Evolutionary conservation across 2,797 vertebrate genomes (phyloP).

Genomic region (Triplophysa yarkandensis): DNA sequence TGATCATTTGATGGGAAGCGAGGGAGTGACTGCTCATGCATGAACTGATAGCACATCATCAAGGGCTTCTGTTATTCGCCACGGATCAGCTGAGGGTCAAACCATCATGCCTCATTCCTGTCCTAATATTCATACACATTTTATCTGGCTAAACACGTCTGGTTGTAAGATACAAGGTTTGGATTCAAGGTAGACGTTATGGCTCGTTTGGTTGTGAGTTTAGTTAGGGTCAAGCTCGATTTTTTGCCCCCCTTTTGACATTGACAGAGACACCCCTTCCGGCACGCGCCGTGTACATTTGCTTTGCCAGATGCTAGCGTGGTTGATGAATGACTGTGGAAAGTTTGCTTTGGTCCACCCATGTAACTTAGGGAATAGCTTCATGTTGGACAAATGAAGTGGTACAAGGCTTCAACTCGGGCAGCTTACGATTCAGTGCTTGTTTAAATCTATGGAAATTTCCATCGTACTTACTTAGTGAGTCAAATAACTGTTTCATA

Average conservation of each 20-base stretch:
- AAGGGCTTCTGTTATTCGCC: constrained; percentile 5
- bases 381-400: not conserved
- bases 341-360: constrained; percentile 3
- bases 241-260: constrained; percentile 51
- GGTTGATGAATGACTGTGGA: constrained; percentile 14
- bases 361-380: not conserved
- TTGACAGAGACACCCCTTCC: constrained; percentile 51
- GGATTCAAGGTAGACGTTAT: not conserved
- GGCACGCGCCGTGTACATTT: constrained; percentile 15
- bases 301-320: constrained; percentile 29
- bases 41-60: constrained; percentile 22
- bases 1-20: not conserved
- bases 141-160: not conserved
- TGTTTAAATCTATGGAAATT: not conserved
- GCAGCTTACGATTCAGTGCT: not conserved
- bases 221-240: constrained; percentile 41
- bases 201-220: not conserved
- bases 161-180: not conserved
- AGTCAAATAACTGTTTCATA: not conserved
- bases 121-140: not conserved
- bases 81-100: not conserved
- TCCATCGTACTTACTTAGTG: not conserved
- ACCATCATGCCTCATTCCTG: not conserved
- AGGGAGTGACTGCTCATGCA: constrained; percentile 8
- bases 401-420: not conserved